These are phyloP conservation scores for Copidosoma aretas DNA, from an alignment of 2,888 invertebrate genomes.

Conservation along the genomic window DNA sequence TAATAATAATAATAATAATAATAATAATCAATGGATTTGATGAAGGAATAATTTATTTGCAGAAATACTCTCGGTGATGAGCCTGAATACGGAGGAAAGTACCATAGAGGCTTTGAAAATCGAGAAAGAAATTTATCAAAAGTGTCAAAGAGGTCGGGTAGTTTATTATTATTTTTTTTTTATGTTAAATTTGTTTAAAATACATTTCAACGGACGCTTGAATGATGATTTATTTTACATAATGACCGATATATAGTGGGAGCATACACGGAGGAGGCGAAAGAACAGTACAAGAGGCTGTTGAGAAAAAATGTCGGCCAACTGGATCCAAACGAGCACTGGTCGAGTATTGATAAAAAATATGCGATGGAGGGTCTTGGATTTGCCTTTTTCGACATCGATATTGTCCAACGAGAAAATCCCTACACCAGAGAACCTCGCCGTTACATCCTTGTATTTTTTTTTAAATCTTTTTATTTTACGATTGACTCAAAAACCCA, in stretches of 20 bases:
- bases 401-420: constrained; percentile 12
- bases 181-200: neutral
- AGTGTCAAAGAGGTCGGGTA: constrained; percentile 13
- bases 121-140: constrained; percentile 21
- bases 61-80: constrained; percentile 7
- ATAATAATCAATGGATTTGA: too few species aligned
- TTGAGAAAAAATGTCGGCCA: neutral
- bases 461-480: too few species aligned
- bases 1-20: too few species aligned
- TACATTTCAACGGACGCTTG: neutral
- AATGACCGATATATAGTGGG: neutral
- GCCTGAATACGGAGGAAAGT: neutral
- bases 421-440: neutral
- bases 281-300: neutral
- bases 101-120: constrained; percentile 3
- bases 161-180: neutral
- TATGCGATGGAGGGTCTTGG: constrained; percentile 29
- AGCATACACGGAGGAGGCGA: neutral
- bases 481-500: too few species aligned
- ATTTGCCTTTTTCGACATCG: constrained; percentile 36
- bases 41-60: neutral
- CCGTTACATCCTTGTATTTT: constrained; percentile 25
- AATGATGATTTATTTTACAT: neutral
- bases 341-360: constrained; percentile 6
- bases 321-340: neutral